Base-by-base conservation (phyloP, 1,140 invertebrate genomes). In the Drosophila trapezifrons region DNA sequence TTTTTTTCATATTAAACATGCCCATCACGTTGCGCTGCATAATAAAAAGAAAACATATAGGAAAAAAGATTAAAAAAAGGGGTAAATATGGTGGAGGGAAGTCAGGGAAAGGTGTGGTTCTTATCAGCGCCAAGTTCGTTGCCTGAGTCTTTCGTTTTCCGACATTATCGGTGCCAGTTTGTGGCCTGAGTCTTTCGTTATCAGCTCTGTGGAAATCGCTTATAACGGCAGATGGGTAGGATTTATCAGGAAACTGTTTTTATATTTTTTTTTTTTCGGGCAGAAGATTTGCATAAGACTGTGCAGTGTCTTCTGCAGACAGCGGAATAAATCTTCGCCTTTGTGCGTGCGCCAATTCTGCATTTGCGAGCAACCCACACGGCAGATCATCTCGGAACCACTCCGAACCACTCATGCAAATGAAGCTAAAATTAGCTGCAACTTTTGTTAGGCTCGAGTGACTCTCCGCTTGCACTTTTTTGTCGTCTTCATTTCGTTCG, bases 181-280 rank as follows among this genome's bases (percentile, higher is more conserved):
- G 84, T 89, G 67, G 80, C 73, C 77, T 89, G 76, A 89, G 84
- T 87, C 85, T 90, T 87, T 90, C 60, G 80, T 84, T 87, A 87
- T 87, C 84, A 80, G 64, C 47, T 87, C 67, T 72, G 80, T 87
- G 74, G 84, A 87, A 89, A 87, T 87, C 84, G 58, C 57, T 58
- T 47, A 56, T 79, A 89, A 87, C 83, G 76, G 83, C 57, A 45
- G 17, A 55, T 45, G 65, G 72, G 60, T 7, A 7, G 29, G n/a
- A 77, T 89, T 87, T 87, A 84, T 89, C 84, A 80, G 77, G 80
- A 87, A 87, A 78, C 29, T 65, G 80, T 29, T 51, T 67, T 78
- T 42, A 78, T n/a, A n/a, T n/a, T n/a, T n/a, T n/a, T n/a, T n/a
- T n/a, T n/a, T n/a, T n/a, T n/a, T n/a, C 82, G 73, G 80, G 65